Base-by-base conservation (phyloP, 1,140 invertebrate genomes). In the Drosophila gunungcola region DNA sequence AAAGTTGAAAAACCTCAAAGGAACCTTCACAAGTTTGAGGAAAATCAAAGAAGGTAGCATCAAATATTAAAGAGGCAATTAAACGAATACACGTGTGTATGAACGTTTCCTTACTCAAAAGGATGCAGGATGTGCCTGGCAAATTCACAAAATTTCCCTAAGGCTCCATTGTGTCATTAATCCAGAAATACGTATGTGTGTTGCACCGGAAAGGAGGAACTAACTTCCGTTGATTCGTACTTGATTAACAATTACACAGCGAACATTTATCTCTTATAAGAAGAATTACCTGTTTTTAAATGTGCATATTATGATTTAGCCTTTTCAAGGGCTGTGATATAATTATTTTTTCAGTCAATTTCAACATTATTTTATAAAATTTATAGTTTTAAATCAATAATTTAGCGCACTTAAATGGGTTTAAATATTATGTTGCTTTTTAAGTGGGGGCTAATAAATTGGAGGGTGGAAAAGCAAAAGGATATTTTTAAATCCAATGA, bases 61-160 rank as follows among this genome's bases (percentile, higher is more conserved):
- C 34, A 86, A 85, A 75, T 75, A 86, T 85, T 86, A 68, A 78
- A 64, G 51, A 16, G 63, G 64, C 83, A 88, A 88, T 88, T 74
- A 75, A 88, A 52, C 16, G 53, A 41, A 27, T 39, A 13, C 57
- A 70, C 43, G 55, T 53, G 46, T 36, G 32, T 36, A 21, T 16
- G 41, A 21, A 41, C 16, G 38, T 36, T 61, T 42, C 16, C 42
- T 43, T 3, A 73, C n/a, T 48, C 3, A 56, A 56, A 32, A 36
- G 21, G 36, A 39, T 54, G 55, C 25, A 48, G 41, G 34, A 46
- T 54, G 21, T 42, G 41, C 9, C 29, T 34, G 72, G 55, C 34
- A 46, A 52, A 29, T 57, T 57, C 48, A 58, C 32, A 38, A 58
- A 76, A 68, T 76, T 76, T 65, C 73, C 61, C 38, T 32, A 49